phyloP scores from a whole-genome alignment of 2,113 vertebrate genomes.

The Grammomys surdaster region DNA sequence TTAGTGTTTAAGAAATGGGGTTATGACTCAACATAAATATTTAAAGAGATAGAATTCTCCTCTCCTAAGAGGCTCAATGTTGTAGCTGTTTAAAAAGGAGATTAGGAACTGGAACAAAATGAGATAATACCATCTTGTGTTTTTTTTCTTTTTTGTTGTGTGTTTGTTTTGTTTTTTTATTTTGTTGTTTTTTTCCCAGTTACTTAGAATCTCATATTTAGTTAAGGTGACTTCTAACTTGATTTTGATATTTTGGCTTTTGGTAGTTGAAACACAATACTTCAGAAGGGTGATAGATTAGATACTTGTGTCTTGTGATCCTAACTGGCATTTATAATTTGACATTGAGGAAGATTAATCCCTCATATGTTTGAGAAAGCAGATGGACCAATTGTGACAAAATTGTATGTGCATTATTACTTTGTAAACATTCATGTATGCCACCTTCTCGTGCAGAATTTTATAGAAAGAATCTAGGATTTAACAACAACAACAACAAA shows the following conservation, averaged over 20 bases:
- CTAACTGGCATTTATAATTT: background rate
- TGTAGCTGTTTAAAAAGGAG: too few relatives aligned
- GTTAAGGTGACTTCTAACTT: slow-evolving; percentile 36
- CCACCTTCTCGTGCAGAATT: background rate
- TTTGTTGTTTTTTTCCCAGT: too few relatives aligned
- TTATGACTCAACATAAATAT: too few relatives aligned
- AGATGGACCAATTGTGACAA: background rate
- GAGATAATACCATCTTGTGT: too few relatives aligned
- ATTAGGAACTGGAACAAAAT: too few relatives aligned
- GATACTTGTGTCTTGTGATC: background rate
- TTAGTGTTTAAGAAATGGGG: too few relatives aligned
- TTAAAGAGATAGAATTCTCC: too few relatives aligned
- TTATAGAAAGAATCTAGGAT: background rate
- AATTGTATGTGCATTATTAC: background rate
- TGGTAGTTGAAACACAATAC: background rate
- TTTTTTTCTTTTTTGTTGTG: too few relatives aligned
- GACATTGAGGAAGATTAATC: background rate
- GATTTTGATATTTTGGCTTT: slow-evolving; percentile 45
- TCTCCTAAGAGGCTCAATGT: too few relatives aligned
- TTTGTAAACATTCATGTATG: slow-evolving; percentile 9
- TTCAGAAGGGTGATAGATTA: background rate
- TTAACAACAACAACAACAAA: background rate
- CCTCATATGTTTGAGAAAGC: background rate
- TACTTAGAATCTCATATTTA: background rate
- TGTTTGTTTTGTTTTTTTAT: too few relatives aligned